phyloP scores from a whole-genome alignment of 2,113 vertebrate species.

The Grammomys surdaster region DNA sequence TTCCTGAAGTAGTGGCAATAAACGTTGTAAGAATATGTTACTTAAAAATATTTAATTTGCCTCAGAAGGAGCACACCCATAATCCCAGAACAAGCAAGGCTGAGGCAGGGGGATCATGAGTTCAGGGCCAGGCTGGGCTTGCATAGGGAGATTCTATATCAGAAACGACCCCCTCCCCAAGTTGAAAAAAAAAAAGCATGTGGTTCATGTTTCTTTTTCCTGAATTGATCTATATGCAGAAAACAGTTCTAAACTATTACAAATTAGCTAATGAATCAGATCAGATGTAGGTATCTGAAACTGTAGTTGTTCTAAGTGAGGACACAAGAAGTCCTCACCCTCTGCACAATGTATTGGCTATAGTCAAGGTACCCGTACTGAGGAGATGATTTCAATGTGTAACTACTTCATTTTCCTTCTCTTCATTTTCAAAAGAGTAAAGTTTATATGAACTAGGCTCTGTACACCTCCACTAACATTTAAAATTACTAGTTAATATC shows the following conservation, averaged over 20 bases:
- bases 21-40: background rate
- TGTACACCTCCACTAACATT: background rate
- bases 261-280: background rate
- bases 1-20: background rate
- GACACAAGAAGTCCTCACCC: background rate
- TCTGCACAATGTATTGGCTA: background rate
- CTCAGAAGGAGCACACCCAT: background rate
- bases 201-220: conserved; percentile 27
- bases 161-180: background rate
- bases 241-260: background rate
- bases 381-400: background rate
- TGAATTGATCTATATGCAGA: conserved; percentile 15
- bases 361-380: background rate
- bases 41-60: conserved; percentile 7
- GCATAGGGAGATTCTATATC: background rate
- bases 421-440: background rate
- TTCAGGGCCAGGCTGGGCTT: background rate
- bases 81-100: background rate
- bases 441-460: background rate
- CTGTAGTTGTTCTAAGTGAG: background rate
- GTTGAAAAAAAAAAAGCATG: background rate
- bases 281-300: background rate
- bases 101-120: background rate
- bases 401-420: conserved; percentile 24
- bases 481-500: conserved; percentile 5